A percentile compares a stretch with the other conserved stretches of the same genome.
Conservation (phyloP, 2,113 vertebrate genomes). For the Oncorhynchus mykiss region DNA sequence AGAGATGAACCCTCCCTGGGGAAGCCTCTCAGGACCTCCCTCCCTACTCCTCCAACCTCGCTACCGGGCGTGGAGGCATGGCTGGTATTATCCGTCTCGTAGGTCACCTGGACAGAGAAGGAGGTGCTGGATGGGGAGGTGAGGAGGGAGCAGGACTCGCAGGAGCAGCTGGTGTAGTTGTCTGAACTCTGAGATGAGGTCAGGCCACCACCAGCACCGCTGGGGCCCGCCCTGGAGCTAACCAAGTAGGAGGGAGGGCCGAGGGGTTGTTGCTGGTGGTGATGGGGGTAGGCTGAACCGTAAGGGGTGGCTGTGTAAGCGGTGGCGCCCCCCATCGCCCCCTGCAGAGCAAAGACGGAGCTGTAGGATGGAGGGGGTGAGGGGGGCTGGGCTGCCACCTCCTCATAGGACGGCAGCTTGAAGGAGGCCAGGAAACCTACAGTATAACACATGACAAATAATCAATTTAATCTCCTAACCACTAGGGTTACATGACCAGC, state of each 20-base stretch:
- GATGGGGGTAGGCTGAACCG: constrained; percentile 48
- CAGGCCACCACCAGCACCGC: constrained; percentile 48
- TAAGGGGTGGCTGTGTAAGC: constrained; percentile 42
- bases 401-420: constrained; percentile 93
- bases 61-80: constrained; percentile 71
- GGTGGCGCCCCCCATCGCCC: constrained; percentile 51
- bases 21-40: constrained; percentile 10
- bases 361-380: constrained; percentile 93
- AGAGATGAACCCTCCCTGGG: constrained; percentile 6
- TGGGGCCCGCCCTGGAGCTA: constrained; percentile 51
- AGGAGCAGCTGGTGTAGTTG: constrained; percentile 86
- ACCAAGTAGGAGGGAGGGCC: constrained; percentile 38
- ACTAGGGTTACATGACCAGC: too few species aligned
- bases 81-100: constrained; percentile 81
- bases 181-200: constrained; percentile 81
- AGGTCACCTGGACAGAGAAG: constrained; percentile 78
- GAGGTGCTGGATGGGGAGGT: constrained; percentile 83
- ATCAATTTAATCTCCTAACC: too few species aligned
- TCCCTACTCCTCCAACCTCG: constrained; percentile 46
- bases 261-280: constrained; percentile 51
- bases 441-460: too few species aligned
- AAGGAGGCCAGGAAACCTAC: constrained; percentile 89
- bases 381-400: constrained; percentile 86
- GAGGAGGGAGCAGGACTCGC: constrained; percentile 81
- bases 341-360: constrained; percentile 74